Evolutionary conservation across 2,797 vertebrate genomes (phyloP).

Genomic region (Enteromius argenteus): DNA sequence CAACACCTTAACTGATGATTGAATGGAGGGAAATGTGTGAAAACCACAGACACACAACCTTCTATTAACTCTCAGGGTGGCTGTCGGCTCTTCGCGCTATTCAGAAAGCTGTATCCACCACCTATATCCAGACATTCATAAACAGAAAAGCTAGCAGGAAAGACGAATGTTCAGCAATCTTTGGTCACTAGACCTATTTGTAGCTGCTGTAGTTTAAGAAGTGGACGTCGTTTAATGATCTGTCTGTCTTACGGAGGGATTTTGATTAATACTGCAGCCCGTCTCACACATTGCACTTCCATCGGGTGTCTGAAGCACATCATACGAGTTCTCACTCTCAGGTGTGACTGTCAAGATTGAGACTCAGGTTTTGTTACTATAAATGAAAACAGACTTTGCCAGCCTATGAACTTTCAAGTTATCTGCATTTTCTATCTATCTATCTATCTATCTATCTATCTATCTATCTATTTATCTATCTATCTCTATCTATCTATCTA

Average conservation of each 20-base stretch:
- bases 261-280: slow-evolving; percentile 78
- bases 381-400: slow-evolving; percentile 27
- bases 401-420: background rate
- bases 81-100: slow-evolving; percentile 62
- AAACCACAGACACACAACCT: slow-evolving; percentile 57
- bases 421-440: background rate
- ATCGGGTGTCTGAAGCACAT: slow-evolving; percentile 67
- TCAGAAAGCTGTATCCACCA: slow-evolving; percentile 39
- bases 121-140: background rate
- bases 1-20: slow-evolving; percentile 64
- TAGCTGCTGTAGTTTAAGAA: slow-evolving; percentile 68
- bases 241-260: slow-evolving; percentile 67
- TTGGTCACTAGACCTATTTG: slow-evolving; percentile 59
- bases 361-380: slow-evolving; percentile 63
- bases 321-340: slow-evolving; percentile 72
- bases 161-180: slow-evolving; percentile 72
- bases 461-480: no score
- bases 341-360: slow-evolving; percentile 68
- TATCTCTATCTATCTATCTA: background rate
- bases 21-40: slow-evolving; percentile 61
- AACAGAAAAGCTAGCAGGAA: slow-evolving; percentile 39
- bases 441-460: background rate
- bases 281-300: slow-evolving; percentile 69
- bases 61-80: slow-evolving; percentile 35
- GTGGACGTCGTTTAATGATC: slow-evolving; percentile 76